phyloP scores from a whole-genome alignment of 2,113 vertebrate species.

The Phalacrocorax pelagicus region DNA sequence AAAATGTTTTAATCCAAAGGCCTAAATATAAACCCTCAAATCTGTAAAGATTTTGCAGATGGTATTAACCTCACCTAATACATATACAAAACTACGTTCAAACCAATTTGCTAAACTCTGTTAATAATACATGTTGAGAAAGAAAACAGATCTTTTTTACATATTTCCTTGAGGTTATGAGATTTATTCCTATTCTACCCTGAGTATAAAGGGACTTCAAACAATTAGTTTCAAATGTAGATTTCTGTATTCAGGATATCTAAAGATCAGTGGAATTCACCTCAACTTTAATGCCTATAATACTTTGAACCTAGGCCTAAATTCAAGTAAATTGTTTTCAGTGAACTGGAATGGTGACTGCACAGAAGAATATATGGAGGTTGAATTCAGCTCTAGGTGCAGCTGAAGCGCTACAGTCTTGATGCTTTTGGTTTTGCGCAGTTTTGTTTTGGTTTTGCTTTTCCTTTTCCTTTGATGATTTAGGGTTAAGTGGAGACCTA shows the following conservation, averaged over 20 bases:
- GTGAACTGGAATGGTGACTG: accelerated
- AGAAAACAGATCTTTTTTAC: accelerated
- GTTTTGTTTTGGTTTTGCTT: background rate
- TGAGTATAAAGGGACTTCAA: background rate
- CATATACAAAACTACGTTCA: background rate
- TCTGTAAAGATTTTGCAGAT: background rate
- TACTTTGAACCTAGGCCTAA: background rate
- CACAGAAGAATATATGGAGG: background rate
- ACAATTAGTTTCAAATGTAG: background rate
- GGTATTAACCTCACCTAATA: background rate
- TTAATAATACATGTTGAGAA: background rate
- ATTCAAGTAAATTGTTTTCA: background rate
- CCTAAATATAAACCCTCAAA: background rate
- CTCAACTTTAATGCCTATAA: background rate
- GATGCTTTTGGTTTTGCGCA: background rate
- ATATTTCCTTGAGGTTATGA: background rate
- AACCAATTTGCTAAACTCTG: background rate
- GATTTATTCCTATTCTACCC: background rate
- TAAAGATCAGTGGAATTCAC: background rate
- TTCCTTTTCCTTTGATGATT: background rate
- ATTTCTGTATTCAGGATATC: background rate
- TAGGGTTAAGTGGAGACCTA: background rate
- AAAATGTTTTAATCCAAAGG: background rate
- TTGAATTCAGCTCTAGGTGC: background rate
- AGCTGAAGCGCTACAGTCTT: background rate